These are phyloP conservation scores for Pitangus sulphuratus DNA, from an alignment of 2,797 vertebrate genomes.

Conservation along the genomic window DNA sequence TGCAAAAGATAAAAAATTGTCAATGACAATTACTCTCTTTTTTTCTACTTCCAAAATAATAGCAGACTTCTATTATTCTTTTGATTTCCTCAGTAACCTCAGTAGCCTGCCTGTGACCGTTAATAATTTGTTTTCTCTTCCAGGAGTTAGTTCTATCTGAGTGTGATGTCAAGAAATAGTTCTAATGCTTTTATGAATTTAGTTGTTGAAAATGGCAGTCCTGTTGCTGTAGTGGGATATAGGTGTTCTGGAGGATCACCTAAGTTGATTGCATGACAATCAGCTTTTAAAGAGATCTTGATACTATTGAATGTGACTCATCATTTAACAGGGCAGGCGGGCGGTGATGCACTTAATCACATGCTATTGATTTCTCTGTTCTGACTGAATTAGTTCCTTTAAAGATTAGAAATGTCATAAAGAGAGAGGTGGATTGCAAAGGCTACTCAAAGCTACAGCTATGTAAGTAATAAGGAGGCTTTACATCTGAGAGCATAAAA, in stretches of 20 bases:
- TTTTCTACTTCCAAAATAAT: not conserved
- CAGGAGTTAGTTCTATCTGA: not conserved
- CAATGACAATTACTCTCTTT: not conserved
- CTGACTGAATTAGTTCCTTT: slow-evolving; percentile 3
- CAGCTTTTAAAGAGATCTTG: not conserved
- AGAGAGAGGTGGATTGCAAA: not conserved
- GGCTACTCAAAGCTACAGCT: not conserved
- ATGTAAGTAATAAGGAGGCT: not conserved
- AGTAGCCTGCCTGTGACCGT: not conserved
- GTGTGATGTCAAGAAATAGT: not conserved
- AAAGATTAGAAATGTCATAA: not conserved
- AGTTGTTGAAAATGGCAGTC: not conserved
- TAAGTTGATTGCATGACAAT: not conserved
- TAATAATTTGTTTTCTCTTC: not conserved
- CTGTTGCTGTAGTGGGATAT: not conserved
- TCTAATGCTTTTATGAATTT: not conserved
- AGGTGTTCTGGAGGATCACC: not conserved
- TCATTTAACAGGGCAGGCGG: not conserved
- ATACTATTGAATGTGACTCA: not conserved
- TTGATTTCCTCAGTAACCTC: not conserved
- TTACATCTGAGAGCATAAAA: not conserved
- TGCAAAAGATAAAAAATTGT: not conserved
- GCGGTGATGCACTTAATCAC: not conserved
- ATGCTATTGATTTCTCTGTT: slow-evolving; percentile 16
- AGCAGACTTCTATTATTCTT: not conserved